Base-by-base conservation (phyloP, 2,888 invertebrate genomes). In the Suillia variegata region DNA sequence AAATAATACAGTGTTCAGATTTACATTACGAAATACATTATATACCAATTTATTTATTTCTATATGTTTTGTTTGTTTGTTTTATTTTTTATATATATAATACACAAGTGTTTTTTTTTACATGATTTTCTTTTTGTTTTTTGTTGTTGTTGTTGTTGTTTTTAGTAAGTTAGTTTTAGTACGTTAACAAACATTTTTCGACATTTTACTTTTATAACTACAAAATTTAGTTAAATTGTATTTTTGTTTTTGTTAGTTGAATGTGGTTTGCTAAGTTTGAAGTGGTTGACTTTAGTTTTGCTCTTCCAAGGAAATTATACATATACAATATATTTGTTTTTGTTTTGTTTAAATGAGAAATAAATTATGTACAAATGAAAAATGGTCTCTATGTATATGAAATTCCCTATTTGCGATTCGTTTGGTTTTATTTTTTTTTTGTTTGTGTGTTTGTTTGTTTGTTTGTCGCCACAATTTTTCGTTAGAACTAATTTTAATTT, bases 361-460 rank as follows among this genome's bases (percentile, higher is more conserved):
- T 5, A 26, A 26, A 73, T 56, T 72, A 72, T 72, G 59, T 72
- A 75, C 71, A 72, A 68, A 65, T 71, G 62, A 62, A 62, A 13
- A 47, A 26, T 6, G 26, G 26, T 6, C 10, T 5, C 15, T 47
- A n/a, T 33, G 67, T 68, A 68, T 63, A 72, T 73, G 69, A 66
- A 75, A 68, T 71, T 75, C 70, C 75, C 71, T 71, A 75, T 73
- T 62, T 38, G 6, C 38, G n/a, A 38, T 38, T 38, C 66, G 73
- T 72, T 65, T 71, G 62, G 56, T 13, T 38, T 38, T 38, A n/a
- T 4, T 38, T 38, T 38, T 26, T 38, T 8, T 38, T 8, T 38
- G 38, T 38, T 26, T 38, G 38, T 38, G 38, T 38, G 38, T 38
- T 4, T 38, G 6, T 38, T n/a, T n/a, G n/a, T n/a, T n/a, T n/a